Conservation (phyloP, 2,113 vertebrate species). For the Hipposideros armiger region DNA sequence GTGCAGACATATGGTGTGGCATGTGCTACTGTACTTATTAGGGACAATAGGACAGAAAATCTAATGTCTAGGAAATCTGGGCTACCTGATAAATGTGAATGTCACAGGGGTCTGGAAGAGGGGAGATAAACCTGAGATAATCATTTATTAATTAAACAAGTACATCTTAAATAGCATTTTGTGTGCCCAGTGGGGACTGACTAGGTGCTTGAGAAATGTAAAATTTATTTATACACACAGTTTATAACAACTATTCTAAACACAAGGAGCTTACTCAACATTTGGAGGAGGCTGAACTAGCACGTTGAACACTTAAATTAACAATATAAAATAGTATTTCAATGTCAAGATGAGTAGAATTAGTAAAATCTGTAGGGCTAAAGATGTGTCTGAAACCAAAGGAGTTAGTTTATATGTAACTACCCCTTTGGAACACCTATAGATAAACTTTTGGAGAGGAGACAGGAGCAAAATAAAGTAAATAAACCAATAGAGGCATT, state of each 20-base stretch:
- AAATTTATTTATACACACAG: not conserved
- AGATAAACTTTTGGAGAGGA: not conserved
- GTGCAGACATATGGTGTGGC: not conserved
- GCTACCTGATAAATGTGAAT: not conserved
- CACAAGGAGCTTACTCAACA: not conserved
- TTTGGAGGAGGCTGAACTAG: not conserved
- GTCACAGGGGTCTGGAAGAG: not conserved
- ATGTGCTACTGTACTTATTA: not conserved
- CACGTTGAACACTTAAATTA: constrained; percentile 15
- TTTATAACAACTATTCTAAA: constrained; percentile 13
- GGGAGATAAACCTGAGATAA: not conserved
- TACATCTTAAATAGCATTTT: constrained; percentile 43
- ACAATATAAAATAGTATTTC: constrained; percentile 24
- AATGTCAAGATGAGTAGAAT: constrained; percentile 16
- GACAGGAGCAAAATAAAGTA: not conserved
- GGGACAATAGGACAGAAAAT: constrained; percentile 46
- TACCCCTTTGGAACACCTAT: not conserved
- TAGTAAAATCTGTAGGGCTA: not conserved
- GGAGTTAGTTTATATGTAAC: not conserved
- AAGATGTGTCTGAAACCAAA: constrained; percentile 29
- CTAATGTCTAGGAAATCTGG: constrained; percentile 35
- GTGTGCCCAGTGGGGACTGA: not conserved
- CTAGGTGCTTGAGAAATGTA: not conserved
- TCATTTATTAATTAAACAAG: constrained; percentile 43
- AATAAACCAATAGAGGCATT: not conserved